Base-by-base conservation (phyloP, 2,888 invertebrate genomes). In the Meandrusa payeni region DNA sequence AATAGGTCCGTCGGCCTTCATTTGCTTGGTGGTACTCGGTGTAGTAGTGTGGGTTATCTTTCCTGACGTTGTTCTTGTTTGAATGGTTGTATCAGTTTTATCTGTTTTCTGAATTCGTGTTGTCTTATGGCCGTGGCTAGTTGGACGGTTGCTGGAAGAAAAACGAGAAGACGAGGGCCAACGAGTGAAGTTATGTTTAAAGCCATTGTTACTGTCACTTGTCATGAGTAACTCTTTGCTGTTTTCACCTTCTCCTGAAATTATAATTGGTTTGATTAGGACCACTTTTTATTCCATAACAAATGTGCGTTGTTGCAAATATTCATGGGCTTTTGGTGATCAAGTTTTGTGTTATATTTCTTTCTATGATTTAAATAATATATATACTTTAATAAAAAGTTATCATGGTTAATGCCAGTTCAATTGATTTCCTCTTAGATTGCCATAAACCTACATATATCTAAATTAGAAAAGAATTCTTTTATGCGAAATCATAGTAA, bases 141-240 rank as follows among this genome's bases (percentile, higher is more conserved):
- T 57, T 1, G 64, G 60, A 5, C 60, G 54, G 3, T 55, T 56
- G 59, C 85, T 85, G 0, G 80, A 81, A 0, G 67, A 65, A 1
- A 86, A 64, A 1, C 87, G 69, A 3, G 79, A 64, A 1, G 70
- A 64, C 0, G 76, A 70, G 0, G 83, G 83, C 0, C 79, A 69
- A 1, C 82, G 64, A 0, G 83, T 82, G 53, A 66, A 80, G 55
- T 81, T 83, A 37, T 77, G 71, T 48, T 69, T 76, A 12, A 75
- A 59, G 2, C 62, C 69, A 47, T 78, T 78, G 46, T 53, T 76
- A 49, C 74, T 81, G 57, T 91, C 91, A 47, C 91, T 91, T 6
- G 90, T 91, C 65, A 91, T 82, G 47, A 91, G 88, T 1, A 91
- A 76, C 55, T 91, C 91, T 49, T 90, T 89, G 61, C 91, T 91